These are phyloP conservation scores for Orchesella flavescens DNA, from an alignment of 2,888 invertebrate genomes.

Conservation along the genomic window DNA sequence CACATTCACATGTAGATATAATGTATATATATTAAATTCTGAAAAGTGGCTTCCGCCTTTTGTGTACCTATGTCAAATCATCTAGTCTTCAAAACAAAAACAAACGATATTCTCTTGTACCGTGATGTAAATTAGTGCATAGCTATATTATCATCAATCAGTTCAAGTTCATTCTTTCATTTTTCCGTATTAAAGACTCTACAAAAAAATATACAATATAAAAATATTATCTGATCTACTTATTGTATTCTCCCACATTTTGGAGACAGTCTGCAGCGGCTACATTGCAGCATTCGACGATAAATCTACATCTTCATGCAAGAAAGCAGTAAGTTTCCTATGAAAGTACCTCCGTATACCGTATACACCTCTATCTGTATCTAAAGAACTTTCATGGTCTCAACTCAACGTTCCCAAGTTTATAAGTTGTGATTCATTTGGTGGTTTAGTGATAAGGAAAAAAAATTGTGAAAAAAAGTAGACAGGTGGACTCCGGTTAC, in stretches of 20 bases:
- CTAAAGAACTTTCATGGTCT: too few relatives aligned
- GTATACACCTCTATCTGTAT: too few relatives aligned
- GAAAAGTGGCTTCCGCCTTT: slow-evolving; percentile 16
- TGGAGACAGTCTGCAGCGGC: slow-evolving; percentile 1
- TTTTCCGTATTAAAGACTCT: not conserved
- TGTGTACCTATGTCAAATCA: slow-evolving; percentile 22
- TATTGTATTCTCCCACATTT: too few relatives aligned
- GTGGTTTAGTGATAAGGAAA: too few relatives aligned
- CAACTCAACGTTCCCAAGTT: too few relatives aligned
- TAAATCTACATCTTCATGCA: not conserved
- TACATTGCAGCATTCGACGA: not conserved
- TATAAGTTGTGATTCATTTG: too few relatives aligned
- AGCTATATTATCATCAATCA: not conserved
- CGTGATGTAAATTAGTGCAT: slow-evolving; percentile 10
- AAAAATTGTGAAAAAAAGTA: too few relatives aligned
- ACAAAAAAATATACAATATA: not conserved
- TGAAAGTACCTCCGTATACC: not conserved
- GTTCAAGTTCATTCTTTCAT: slow-evolving; percentile 3
- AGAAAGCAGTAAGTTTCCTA: slow-evolving; percentile 7
- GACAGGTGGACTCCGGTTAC: too few relatives aligned
- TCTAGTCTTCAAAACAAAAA: slow-evolving; percentile 10
- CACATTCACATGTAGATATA: not conserved
- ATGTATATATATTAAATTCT: not conserved
- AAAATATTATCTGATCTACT: too few relatives aligned
- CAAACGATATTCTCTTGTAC: not conserved